Percentiles rank a stretch among this genome's conserved stretches.
Conservation (phyloP, 2,113 vertebrate genomes). For the Hemichromis elongatus region DNA sequence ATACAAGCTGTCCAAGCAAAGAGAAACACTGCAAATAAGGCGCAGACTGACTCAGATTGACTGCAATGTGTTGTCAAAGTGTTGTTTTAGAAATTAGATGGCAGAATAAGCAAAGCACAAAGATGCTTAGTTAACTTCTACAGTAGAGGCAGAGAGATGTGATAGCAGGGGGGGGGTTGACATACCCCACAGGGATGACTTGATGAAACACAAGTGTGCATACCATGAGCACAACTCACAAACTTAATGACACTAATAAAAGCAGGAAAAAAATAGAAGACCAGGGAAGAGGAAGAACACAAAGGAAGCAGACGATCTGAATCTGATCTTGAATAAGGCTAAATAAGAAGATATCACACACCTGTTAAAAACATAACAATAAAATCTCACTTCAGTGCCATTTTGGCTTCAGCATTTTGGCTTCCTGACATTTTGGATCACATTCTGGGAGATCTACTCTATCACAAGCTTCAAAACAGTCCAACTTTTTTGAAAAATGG, state of each 20-base stretch:
- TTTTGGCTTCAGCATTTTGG: neutral
- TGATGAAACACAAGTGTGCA: neutral
- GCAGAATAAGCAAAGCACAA: neutral
- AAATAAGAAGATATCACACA: neutral
- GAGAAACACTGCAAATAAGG: neutral
- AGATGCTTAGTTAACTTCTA: neutral
- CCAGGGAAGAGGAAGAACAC: neutral
- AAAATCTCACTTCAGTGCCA: neutral
- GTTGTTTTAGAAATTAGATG: neutral
- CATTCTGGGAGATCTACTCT: neutral
- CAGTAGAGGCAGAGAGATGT: neutral
- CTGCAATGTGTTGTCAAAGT: neutral
- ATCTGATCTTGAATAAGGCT: neutral
- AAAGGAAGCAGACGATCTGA: neutral
- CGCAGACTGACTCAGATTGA: neutral
- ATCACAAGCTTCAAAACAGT: neutral
- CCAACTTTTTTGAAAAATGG: neutral
- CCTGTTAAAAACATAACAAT: neutral
- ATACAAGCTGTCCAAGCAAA: neutral
- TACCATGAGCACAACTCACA: neutral
- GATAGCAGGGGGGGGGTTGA: neutral
- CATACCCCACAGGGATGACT: neutral
- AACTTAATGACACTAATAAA: neutral
- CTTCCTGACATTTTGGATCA: neutral
- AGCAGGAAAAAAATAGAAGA: fast-evolving